These are phyloP conservation scores for Microtus ochrogaster DNA, from an alignment of 2,113 vertebrate species.

Conservation along the genomic window DNA sequence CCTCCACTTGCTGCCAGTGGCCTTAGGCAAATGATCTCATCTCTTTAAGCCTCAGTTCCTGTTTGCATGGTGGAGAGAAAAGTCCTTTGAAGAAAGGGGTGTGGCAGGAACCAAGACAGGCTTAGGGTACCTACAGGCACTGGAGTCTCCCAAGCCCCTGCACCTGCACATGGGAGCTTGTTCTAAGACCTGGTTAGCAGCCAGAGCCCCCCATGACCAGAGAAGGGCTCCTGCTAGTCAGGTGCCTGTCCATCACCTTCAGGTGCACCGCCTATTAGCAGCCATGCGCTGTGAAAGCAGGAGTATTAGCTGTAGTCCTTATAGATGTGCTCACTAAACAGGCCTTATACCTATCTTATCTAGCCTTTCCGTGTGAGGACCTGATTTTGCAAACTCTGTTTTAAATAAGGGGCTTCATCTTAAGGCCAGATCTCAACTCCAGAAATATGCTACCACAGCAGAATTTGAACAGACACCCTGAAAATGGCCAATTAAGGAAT, in stretches of 20 bases:
- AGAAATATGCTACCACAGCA: no score
- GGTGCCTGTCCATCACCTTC: neutral
- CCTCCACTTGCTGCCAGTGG: neutral
- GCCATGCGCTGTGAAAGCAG: rapidly evolving
- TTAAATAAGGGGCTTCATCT: no score
- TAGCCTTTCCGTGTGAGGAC: no score
- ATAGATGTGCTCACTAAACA: rapidly evolving
- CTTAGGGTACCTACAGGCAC: rapidly evolving
- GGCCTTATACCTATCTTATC: rapidly evolving
- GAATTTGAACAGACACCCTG: no score
- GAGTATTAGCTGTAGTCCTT: rapidly evolving
- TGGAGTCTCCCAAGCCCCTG: no score
- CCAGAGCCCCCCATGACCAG: neutral
- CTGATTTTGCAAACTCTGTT: no score
- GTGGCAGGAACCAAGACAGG: neutral
- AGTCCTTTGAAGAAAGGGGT: neutral
- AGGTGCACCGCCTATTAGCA: neutral
- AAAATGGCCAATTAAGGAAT: no score
- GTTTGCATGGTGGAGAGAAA: neutral
- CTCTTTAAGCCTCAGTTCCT: neutral
- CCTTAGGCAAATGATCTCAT: neutral
- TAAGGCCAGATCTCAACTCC: no score
- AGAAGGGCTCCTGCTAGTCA: neutral
- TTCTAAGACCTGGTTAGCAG: rapidly evolving
- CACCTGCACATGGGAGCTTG: rapidly evolving